Evolutionary conservation across 1,140 invertebrate genomes (phyloP), one percentile per base, ranked within the genome.

Genomic region (Platyura marginata): DNA sequence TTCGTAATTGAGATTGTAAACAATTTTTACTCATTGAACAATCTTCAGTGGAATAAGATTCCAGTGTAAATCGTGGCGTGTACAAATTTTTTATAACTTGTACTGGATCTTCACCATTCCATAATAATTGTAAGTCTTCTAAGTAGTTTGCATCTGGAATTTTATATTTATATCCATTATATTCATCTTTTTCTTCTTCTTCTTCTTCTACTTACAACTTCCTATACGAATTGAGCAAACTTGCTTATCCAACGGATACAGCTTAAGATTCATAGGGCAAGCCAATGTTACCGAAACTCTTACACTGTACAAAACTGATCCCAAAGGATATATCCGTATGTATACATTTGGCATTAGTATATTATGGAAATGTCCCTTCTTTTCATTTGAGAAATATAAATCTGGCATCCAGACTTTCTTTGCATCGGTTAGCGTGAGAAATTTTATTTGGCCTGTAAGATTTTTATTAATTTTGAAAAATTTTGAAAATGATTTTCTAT

Each of bases 341-440:
- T 93, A 87, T 38, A 93, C 84, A 60, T 93, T 91, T 33, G 85
- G 85, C 79, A 88, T 85, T 54, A 90, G 88, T 61, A 93, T 92
- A 59, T 90, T 84, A 63, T 93, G 89, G 62, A 91, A 90, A 56
- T 91, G 83, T 19, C 87, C 86, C 53, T 87, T 85, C 60, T 92
- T 91, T 67, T 93, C 88, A 54, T 93, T 92, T 33, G 84, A 81
- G 63, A 93, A 93, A 70, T 93, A 93, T 44, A 91, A 69, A 66
- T 93, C 89, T 3, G 89, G 88, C 83, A 90, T 91, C 87, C 87
- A 91, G 40, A 89, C 86, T 55, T 79, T 75, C 62, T 75, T 79
- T 15, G 80, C 81, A 58, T 89, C 87, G 10, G 82, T 90, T 53
- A 89, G 70, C 19, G 82, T 90, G 44, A 88, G 68, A 64, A 88